phyloP scores from a whole-genome alignment of 1,140 invertebrate species.

The Galleria mellonella region DNA sequence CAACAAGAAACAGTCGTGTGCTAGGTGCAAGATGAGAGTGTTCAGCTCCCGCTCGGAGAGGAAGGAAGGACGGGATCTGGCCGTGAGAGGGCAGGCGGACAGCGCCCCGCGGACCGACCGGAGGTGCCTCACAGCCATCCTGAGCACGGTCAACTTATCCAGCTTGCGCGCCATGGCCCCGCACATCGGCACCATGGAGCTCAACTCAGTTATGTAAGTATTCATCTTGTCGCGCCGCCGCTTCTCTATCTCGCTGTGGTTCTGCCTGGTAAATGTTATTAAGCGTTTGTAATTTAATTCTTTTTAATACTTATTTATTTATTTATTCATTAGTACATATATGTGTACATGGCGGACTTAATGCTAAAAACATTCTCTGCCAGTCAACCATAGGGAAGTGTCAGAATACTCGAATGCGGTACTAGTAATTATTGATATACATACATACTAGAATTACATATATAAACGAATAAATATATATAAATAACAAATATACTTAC shows the following conservation, averaged over 20 bases:
- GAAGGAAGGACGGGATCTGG: constrained; percentile 85
- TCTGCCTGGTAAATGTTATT: constrained; percentile 79
- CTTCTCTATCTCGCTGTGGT: constrained; percentile 98
- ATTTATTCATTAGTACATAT: too few relatives aligned
- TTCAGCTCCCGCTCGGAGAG: constrained; percentile 93
- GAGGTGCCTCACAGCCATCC: constrained; percentile 96
- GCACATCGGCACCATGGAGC: constrained; percentile 94
- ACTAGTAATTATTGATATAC: too few relatives aligned
- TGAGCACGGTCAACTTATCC: constrained; percentile 93
- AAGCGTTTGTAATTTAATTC: too few relatives aligned
- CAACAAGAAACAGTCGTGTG: constrained; percentile 94
- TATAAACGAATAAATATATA: too few relatives aligned
- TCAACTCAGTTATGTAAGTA: constrained; percentile 93
- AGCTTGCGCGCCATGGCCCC: constrained; percentile 93
- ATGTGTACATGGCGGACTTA: too few relatives aligned
- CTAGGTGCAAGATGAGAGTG: constrained; percentile 85
- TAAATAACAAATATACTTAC: too few relatives aligned
- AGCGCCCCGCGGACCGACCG: constrained; percentile 60
- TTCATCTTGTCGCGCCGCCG: constrained; percentile 97
- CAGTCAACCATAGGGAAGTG: too few relatives aligned
- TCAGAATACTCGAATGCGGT: too few relatives aligned
- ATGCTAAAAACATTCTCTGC: too few relatives aligned
- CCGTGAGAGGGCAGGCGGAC: constrained; percentile 40
- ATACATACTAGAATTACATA: too few relatives aligned
- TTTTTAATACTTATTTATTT: too few relatives aligned